These are phyloP conservation scores for Callyntrura sp. DNA, from an alignment of 2,888 invertebrate genomes.

Conservation along the genomic window DNA sequence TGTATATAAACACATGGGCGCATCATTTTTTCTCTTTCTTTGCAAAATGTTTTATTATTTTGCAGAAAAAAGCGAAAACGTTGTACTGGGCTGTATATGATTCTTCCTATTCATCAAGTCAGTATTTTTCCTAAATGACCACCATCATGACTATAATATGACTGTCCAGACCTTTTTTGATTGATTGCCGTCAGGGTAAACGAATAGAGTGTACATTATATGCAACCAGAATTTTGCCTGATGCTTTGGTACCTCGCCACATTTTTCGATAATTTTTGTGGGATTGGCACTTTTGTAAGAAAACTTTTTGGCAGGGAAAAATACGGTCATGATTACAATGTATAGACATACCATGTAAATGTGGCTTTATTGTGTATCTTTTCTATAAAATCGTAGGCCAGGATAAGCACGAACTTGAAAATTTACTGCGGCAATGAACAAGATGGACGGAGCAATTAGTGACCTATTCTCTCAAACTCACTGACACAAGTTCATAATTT, in stretches of 20 bases:
- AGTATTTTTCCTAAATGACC: not conserved
- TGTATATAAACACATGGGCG: not conserved
- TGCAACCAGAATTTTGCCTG: constrained; percentile 17
- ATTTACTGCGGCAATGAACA: constrained; percentile 56
- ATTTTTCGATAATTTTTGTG: not conserved
- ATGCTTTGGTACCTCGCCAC: too few species aligned
- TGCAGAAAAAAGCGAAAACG: not conserved
- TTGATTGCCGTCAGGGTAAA: constrained; percentile 51
- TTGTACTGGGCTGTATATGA: too few species aligned
- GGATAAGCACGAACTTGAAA: constrained; percentile 64
- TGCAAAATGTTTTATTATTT: not conserved
- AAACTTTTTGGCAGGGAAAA: constrained; percentile 13
- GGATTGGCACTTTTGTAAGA: constrained; percentile 35
- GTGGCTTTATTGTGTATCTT: constrained; percentile 30
- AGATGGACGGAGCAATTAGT: constrained; percentile 56
- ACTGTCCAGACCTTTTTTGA: constrained; percentile 34
- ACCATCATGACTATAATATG: not conserved
- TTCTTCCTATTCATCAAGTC: not conserved
- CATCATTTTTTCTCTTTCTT: not conserved
- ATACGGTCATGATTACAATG: not conserved
- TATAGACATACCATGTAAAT: not conserved
- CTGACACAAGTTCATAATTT: constrained; percentile 39
- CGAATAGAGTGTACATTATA: not conserved
- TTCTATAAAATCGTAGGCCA: constrained; percentile 38
- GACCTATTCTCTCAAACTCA: constrained; percentile 51